Conservation (phyloP, 2,888 invertebrate species). For the Arctia plantaginis region DNA sequence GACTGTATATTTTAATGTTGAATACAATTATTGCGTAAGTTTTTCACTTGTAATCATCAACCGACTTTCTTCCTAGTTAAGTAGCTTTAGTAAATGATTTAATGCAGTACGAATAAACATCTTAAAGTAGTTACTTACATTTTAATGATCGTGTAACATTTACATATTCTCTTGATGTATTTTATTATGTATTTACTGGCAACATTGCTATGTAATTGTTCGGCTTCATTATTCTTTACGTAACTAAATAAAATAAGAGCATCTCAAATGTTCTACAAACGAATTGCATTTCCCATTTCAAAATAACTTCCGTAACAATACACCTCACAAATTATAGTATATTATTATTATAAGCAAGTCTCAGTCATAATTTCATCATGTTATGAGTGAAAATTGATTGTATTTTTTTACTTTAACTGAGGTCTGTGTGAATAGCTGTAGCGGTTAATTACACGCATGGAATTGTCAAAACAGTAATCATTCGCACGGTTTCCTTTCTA, state of each 20-base stretch:
- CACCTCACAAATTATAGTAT: slow-evolving; percentile 20
- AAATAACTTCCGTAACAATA: slow-evolving; percentile 50
- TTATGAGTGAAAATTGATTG: slow-evolving; percentile 23
- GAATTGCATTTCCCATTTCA: slow-evolving; percentile 40
- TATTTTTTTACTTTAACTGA: slow-evolving; percentile 15
- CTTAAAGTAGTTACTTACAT: not conserved
- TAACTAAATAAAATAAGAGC: slow-evolving; percentile 40
- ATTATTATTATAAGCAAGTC: slow-evolving; percentile 9
- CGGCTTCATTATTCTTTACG: slow-evolving; percentile 24
- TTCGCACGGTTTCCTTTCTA: slow-evolving; percentile 72
- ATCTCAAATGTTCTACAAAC: slow-evolving; percentile 31
- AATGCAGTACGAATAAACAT: not conserved
- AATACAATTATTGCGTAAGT: not conserved
- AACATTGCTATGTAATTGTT: slow-evolving; percentile 2
- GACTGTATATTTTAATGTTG: not conserved
- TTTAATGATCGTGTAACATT: not conserved
- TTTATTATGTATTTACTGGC: not conserved
- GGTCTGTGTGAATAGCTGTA: slow-evolving; percentile 44
- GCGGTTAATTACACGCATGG: slow-evolving; percentile 59
- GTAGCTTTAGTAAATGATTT: not conserved
- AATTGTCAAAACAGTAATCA: slow-evolving; percentile 70
- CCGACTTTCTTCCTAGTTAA: not conserved
- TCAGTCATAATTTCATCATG: accelerated
- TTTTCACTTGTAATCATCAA: not conserved
- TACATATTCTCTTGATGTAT: not conserved